A percentile compares a stretch with the other conserved stretches of the same genome.
phyloP scores from a whole-genome alignment of 2,797 vertebrate species.

The Diglossa cyanea region DNA sequence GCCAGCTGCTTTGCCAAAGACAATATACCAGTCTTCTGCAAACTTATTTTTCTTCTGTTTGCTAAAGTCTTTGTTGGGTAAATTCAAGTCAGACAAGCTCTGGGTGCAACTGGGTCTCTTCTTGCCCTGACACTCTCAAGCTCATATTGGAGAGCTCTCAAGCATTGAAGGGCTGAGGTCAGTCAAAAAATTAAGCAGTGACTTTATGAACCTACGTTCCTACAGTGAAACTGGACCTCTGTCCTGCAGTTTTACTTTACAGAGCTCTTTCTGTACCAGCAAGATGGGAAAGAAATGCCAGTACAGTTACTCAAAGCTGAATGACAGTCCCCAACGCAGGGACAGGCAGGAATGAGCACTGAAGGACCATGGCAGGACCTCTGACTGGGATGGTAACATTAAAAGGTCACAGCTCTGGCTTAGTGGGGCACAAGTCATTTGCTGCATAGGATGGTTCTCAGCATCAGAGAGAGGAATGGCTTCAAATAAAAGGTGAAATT shows the following conservation, averaged over 20 bases:
- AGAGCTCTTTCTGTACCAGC: neutral
- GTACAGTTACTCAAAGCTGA: neutral
- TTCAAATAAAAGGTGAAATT: neutral
- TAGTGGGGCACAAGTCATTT: neutral
- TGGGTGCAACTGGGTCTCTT: neutral
- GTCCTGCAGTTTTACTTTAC: neutral
- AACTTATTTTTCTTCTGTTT: neutral
- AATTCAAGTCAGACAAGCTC: neutral
- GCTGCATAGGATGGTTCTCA: neutral
- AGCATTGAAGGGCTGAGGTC: neutral
- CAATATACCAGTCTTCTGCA: neutral
- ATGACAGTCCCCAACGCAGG: neutral
- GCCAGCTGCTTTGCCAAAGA: slow-evolving; percentile 18
- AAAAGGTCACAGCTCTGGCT: slow-evolving; percentile 41
- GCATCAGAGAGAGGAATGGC: neutral
- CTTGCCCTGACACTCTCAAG: neutral
- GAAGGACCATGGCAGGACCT: neutral
- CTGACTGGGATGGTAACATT: neutral
- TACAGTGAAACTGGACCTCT: neutral
- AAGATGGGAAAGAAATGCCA: neutral
- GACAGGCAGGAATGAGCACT: neutral
- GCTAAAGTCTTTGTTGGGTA: neutral
- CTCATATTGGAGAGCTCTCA: neutral
- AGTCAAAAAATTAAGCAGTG: neutral
- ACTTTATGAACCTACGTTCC: neutral